Conservation (phyloP, 2,797 vertebrate species). For the Poecilia gillii region DNA sequence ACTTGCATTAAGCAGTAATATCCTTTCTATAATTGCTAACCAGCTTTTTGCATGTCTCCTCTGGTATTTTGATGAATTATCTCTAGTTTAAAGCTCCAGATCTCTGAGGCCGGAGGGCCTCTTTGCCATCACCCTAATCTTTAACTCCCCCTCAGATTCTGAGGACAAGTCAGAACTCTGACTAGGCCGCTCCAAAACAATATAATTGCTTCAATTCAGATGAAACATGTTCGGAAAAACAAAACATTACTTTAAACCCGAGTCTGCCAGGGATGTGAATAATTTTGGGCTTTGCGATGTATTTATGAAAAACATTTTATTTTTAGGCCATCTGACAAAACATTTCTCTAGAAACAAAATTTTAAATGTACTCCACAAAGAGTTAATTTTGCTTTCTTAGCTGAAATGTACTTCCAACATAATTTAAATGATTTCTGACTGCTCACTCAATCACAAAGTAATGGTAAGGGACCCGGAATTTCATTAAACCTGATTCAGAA, state of each 20-base stretch:
- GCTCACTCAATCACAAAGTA: neutral
- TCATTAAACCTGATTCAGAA: neutral
- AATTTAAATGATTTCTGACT: neutral
- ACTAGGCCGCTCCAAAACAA: neutral
- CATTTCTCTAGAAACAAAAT: neutral
- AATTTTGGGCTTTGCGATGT: neutral
- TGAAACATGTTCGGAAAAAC: neutral
- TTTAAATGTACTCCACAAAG: neutral
- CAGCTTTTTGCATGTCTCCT: neutral
- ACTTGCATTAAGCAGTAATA: neutral
- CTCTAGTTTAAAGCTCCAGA: neutral
- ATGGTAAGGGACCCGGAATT: neutral
- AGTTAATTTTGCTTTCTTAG: neutral
- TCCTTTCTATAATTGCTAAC: neutral
- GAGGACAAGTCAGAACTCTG: neutral
- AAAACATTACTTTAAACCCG: neutral
- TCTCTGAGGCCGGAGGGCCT: neutral
- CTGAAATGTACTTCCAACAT: neutral
- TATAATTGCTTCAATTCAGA: neutral
- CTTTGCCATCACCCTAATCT: conserved; percentile 4
- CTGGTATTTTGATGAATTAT: neutral
- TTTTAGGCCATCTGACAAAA: neutral
- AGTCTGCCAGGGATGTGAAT: neutral
- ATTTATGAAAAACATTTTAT: neutral
- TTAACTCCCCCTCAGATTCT: neutral